Evolutionary conservation across 2,113 vertebrate genomes (phyloP).

Genomic region (Phoxinus phoxinus): DNA sequence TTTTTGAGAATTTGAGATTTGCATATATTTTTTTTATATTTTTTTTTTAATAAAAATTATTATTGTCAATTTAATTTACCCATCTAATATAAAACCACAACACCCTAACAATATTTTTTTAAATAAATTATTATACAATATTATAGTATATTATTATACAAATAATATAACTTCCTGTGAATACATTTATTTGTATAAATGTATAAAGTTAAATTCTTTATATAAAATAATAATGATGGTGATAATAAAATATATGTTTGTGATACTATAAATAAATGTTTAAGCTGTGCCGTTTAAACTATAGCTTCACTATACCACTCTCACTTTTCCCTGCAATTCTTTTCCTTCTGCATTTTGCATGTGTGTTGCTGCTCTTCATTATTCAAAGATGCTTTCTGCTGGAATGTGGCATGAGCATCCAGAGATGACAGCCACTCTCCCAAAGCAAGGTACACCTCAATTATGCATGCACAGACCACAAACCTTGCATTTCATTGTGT

Average conservation of each 20-base stretch:
- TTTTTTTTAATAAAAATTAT: not conserved
- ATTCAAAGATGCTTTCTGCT: conserved; percentile 78
- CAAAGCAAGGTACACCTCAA: conserved; percentile 78
- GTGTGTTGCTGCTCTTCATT: conserved; percentile 81
- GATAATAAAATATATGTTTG: not conserved
- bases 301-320: not conserved
- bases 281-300: not conserved
- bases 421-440: conserved; percentile 77
- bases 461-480: conserved; percentile 78
- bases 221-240: not conserved
- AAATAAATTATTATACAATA: not conserved
- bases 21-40: too few species aligned
- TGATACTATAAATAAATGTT: not conserved
- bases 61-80: not conserved
- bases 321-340: conserved; percentile 37
- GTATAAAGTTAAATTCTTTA: not conserved
- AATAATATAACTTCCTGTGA: not conserved
- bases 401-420: conserved; percentile 73
- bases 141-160: not conserved
- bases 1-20: not conserved
- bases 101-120: not conserved
- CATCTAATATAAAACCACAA: not conserved
- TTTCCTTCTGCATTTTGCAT: conserved; percentile 81
- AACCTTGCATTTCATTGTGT: conserved; percentile 68
- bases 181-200: not conserved